Conservation (phyloP, 2,888 invertebrate species). For the Tinea pellionella region DNA sequence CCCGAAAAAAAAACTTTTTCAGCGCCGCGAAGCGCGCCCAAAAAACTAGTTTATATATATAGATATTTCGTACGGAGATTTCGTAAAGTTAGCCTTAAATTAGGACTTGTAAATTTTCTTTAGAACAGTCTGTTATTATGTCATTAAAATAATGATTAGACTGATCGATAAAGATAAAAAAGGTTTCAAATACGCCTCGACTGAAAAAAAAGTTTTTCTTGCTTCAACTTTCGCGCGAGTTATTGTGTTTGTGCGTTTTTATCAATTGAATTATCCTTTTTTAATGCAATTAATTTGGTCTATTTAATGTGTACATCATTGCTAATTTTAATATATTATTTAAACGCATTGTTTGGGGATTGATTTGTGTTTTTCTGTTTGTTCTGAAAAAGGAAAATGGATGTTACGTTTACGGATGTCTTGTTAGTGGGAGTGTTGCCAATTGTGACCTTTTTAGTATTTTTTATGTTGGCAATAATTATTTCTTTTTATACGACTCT, state of each 20-base stretch:
- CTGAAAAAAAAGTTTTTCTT: background rate
- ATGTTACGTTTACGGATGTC: background rate
- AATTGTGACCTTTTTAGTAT: background rate
- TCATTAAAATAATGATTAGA: slow-evolving; percentile 2
- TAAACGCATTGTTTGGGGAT: background rate
- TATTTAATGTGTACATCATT: background rate
- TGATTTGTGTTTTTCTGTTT: background rate
- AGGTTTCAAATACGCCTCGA: background rate
- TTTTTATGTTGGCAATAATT: background rate
- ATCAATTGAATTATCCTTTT: too few species aligned
- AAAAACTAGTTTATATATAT: too few species aligned
- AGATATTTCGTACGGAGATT: background rate
- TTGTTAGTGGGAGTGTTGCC: background rate
- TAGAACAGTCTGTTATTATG: background rate
- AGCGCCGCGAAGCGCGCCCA: too few species aligned
- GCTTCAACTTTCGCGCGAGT: background rate
- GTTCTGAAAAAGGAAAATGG: background rate
- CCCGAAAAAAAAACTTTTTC: too few species aligned
- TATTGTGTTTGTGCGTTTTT: background rate
- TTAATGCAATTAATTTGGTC: background rate
- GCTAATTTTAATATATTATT: background rate
- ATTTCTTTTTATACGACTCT: background rate
- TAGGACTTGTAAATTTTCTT: background rate
- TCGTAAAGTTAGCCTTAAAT: background rate
- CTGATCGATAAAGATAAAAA: background rate